A percentile compares a stretch with the other conserved stretches of the same genome.
These are phyloP conservation scores for Hirtodrosophila confusa DNA, from an alignment of 2,888 invertebrate genomes.

Conservation along the genomic window DNA sequence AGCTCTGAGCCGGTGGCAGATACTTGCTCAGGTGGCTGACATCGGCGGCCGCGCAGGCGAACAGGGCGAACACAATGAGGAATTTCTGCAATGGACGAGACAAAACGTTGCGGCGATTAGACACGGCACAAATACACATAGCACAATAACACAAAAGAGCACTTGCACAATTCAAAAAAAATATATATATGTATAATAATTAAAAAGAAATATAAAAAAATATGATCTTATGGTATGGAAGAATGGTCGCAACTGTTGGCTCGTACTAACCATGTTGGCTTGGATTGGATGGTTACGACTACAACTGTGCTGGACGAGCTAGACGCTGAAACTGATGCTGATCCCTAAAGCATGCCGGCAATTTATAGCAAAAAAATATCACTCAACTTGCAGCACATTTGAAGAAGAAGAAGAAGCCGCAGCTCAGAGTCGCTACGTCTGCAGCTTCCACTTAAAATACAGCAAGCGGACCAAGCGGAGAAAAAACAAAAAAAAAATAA, in stretches of 20 bases:
- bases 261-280: constrained; percentile 76
- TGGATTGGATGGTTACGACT: constrained; percentile 42
- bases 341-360: constrained; percentile 71
- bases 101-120: constrained; percentile 20
- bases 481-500: constrained; percentile 22
- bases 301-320: constrained; percentile 79
- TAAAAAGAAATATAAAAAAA: constrained; percentile 20
- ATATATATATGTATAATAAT: too few species aligned
- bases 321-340: constrained; percentile 83
- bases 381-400: constrained; percentile 62
- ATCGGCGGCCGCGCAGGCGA: constrained; percentile 81
- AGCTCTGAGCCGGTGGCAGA: constrained; percentile 70
- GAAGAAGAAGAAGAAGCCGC: constrained; percentile 24
- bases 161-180: too few species aligned
- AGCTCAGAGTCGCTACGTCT: constrained; percentile 27
- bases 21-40: constrained; percentile 81
- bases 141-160: constrained; percentile 14
- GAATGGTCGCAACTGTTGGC: not conserved
- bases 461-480: constrained; percentile 9
- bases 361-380: constrained; percentile 79
- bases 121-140: constrained; percentile 23
- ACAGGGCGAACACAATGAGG: constrained; percentile 76
- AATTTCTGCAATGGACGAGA: constrained; percentile 76
- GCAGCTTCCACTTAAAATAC: constrained; percentile 57
- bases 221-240: not conserved